Evolutionary conservation across 1,140 invertebrate genomes (phyloP).

Genomic region (Drosophila dunni): DNA sequence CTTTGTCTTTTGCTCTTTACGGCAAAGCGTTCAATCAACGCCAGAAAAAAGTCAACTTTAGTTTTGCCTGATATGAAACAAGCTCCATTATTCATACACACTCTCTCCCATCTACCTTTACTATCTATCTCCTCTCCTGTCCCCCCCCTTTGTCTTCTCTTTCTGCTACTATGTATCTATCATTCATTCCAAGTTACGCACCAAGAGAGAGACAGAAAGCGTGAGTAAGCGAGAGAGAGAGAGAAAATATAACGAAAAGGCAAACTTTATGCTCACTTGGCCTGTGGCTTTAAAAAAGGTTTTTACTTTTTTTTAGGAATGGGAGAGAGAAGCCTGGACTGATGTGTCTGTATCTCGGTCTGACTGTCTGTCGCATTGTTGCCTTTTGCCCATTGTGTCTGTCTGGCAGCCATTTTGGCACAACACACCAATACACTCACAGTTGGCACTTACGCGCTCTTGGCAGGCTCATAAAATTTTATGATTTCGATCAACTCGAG

Average conservation of each 20-base stretch:
- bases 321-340: neutral
- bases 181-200: constrained; percentile 45
- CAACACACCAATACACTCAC: constrained; percentile 23
- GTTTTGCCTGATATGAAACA: constrained; percentile 52
- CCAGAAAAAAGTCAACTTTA: constrained; percentile 53
- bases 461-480: constrained; percentile 82
- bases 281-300: constrained; percentile 71
- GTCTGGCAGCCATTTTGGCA: constrained; percentile 76
- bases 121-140: neutral
- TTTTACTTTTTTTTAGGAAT: constrained; percentile 17
- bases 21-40: constrained; percentile 43
- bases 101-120: neutral
- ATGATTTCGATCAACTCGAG: constrained; percentile 84
- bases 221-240: neutral
- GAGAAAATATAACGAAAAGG: constrained; percentile 15
- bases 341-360: constrained; percentile 33
- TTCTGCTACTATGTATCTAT: constrained; percentile 35
- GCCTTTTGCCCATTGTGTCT: constrained; percentile 46
- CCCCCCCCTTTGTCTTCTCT: neutral
- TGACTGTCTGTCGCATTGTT: constrained; percentile 48
- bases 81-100: constrained; percentile 47
- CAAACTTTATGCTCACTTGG: constrained; percentile 68
- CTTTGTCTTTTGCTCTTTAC: constrained; percentile 1
- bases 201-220: neutral
- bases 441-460: constrained; percentile 72